Evolutionary conservation across 2,888 invertebrate genomes (phyloP).

Genomic region (Phragmatobia fuliginosa): DNA sequence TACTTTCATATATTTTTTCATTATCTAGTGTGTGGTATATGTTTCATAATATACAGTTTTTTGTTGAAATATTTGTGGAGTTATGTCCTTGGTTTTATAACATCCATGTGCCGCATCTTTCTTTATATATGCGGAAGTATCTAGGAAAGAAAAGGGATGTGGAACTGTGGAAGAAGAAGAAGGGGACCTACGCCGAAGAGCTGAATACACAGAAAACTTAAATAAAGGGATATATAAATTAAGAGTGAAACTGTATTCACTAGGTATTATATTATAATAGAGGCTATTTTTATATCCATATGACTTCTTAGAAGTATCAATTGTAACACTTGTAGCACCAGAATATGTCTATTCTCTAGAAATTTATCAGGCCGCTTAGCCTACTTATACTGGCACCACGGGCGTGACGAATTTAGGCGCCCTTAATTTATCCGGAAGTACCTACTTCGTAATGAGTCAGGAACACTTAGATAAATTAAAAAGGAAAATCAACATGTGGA

Average conservation of each 20-base stretch:
- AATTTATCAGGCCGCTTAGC: not conserved
- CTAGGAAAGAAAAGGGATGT: too few species aligned
- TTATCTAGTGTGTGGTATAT: not conserved
- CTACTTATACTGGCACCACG: not conserved
- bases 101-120: too few species aligned
- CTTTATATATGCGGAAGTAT: too few species aligned
- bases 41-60: not conserved
- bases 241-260: too few species aligned
- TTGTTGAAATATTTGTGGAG: not conserved
- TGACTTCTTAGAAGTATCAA: not conserved
- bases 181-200: too few species aligned
- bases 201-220: too few species aligned
- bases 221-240: too few species aligned
- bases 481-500: too few species aligned
- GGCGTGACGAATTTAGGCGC: not conserved
- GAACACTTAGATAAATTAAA: not conserved
- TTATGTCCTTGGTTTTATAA: too few species aligned
- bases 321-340: not conserved
- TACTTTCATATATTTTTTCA: not conserved
- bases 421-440: not conserved
- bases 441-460: not conserved
- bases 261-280: too few species aligned
- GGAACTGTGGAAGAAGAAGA: too few species aligned
- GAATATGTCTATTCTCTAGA: not conserved
- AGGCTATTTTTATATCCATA: too few species aligned